phyloP scores from a whole-genome alignment of 2,113 vertebrate genomes.

The Poecilia latipinna region DNA sequence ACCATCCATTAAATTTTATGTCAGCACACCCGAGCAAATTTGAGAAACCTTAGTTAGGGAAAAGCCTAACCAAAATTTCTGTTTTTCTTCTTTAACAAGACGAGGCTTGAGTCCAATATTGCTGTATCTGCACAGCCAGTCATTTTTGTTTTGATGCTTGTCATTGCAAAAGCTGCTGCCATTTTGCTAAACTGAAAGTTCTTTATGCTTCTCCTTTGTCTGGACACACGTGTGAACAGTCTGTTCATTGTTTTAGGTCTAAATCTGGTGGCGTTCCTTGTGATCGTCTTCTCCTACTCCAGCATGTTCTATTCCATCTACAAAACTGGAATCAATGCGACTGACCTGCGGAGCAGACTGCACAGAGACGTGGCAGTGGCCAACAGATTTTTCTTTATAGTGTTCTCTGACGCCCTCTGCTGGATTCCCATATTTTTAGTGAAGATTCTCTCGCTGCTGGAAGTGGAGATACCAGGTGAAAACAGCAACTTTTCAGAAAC shows the following conservation, averaged over 20 bases:
- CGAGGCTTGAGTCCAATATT: not conserved
- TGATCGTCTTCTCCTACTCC: constrained; percentile 78
- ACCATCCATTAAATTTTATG: not conserved
- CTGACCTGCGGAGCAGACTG: constrained; percentile 76
- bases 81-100: not conserved
- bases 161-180: not conserved
- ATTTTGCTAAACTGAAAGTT: not conserved
- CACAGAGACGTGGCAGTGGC: constrained; percentile 78
- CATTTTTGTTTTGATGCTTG: not conserved
- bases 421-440: constrained; percentile 87
- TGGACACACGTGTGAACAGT: constrained; percentile 10
- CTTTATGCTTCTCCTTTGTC: not conserved
- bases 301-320: constrained; percentile 84
- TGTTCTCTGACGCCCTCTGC: constrained; percentile 92
- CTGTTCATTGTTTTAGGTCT: constrained; percentile 70
- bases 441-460: constrained; percentile 81
- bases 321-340: constrained; percentile 78
- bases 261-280: constrained; percentile 83
- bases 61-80: not conserved
- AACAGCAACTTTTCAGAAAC: not conserved
- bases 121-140: not conserved
- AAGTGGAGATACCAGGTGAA: constrained; percentile 81
- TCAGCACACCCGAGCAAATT: not conserved
- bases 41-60: not conserved
- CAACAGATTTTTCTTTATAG: constrained; percentile 84